A percentile compares a stretch with the other conserved stretches of the same genome.
phyloP scores from a whole-genome alignment of 2,888 invertebrate genomes.

The Abscondita cerata region DNA sequence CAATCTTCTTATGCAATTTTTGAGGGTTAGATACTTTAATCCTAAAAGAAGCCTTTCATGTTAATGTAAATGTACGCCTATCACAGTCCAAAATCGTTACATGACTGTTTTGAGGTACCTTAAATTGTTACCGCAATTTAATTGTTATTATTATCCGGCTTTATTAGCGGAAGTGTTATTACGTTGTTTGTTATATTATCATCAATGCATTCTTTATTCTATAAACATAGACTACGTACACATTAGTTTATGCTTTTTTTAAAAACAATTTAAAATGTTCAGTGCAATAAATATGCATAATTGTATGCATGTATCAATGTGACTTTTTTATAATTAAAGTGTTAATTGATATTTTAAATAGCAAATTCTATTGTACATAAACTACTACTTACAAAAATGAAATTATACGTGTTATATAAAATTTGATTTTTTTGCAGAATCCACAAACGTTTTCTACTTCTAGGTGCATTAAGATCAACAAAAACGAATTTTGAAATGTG shows the following conservation, averaged over 20 bases:
- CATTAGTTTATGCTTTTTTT: constrained; percentile 20
- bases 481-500: too few relatives aligned
- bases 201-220: constrained; percentile 6
- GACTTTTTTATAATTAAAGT: constrained; percentile 35
- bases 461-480: too few relatives aligned
- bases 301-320: constrained; percentile 17
- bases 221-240: constrained; percentile 3
- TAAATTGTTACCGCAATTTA: constrained; percentile 36
- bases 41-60: constrained; percentile 37
- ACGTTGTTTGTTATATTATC: constrained; percentile 25
- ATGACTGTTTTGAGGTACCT: constrained; percentile 20
- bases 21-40: constrained; percentile 24
- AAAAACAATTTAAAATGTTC: constrained; percentile 22
- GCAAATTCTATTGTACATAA: constrained; percentile 44
- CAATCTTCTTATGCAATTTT: constrained; percentile 25
- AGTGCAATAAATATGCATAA: constrained; percentile 31
- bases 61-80: constrained; percentile 36
- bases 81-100: constrained; percentile 38
- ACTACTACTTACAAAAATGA: constrained; percentile 38
- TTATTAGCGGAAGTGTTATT: constrained; percentile 33
- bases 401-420: constrained; percentile 34
- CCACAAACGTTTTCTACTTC: too few relatives aligned
- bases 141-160: constrained; percentile 37
- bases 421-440: not conserved
- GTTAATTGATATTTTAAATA: constrained; percentile 41